phyloP scores from a whole-genome alignment of 2,113 vertebrate species.

The Ctenodactylus gundi region DNA sequence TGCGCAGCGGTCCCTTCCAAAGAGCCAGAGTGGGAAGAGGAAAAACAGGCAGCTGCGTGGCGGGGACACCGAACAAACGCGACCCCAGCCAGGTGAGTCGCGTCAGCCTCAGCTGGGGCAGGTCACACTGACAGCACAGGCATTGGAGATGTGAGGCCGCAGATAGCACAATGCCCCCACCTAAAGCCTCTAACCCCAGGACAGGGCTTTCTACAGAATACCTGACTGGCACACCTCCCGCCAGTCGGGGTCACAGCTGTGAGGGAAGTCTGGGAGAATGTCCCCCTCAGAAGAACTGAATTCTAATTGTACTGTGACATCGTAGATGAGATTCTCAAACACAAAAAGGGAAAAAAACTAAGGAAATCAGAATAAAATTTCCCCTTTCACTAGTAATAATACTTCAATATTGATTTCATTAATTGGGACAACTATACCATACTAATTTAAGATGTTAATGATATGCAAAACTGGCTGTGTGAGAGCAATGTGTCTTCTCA shows the following conservation, averaged over 20 bases:
- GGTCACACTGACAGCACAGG: not conserved
- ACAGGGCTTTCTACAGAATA: not conserved
- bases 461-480: not conserved
- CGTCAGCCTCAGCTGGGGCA: not conserved
- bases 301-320: no score
- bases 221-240: no score
- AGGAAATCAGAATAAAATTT: not conserved
- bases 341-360: not conserved
- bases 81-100: not conserved
- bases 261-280: not conserved
- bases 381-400: no score
- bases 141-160: not conserved
- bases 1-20: accelerated
- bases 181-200: not conserved
- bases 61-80: no score
- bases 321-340: not conserved
- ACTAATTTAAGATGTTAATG: not conserved
- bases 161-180: not conserved
- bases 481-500: not conserved
- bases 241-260: not conserved
- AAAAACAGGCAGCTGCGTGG: accelerated
- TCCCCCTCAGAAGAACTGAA: not conserved
- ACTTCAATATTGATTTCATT: not conserved
- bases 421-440: not conserved
- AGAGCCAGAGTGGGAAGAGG: not conserved